phyloP scores from a whole-genome alignment of 2,797 vertebrate species.

The Chiroxiphia lanceolata region DNA sequence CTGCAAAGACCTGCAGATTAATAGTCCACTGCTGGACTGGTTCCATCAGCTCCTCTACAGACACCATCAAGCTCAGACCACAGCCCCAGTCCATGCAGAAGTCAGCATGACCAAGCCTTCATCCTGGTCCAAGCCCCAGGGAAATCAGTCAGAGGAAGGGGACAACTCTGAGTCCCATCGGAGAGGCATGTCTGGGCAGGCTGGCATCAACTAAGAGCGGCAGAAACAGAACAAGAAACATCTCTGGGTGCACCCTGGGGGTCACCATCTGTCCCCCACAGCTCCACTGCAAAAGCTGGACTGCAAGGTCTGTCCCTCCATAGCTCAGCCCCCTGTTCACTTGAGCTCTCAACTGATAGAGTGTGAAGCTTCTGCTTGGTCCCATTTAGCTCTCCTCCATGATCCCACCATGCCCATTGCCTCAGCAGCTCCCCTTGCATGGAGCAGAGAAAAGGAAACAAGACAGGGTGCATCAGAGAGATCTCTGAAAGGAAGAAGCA shows the following conservation, averaged over 20 bases:
- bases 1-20: neutral
- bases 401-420: neutral
- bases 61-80: neutral
- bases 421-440: neutral
- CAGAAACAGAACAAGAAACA: neutral
- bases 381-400: neutral
- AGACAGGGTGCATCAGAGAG: neutral
- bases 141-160: neutral
- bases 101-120: neutral
- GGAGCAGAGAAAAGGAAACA: neutral
- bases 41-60: neutral
- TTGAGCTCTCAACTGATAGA: neutral
- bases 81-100: rapidly evolving
- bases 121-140: neutral
- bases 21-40: neutral
- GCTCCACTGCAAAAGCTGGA: neutral
- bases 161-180: neutral
- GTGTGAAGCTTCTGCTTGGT: neutral
- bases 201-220: neutral
- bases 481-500: neutral
- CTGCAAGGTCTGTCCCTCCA: neutral
- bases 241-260: neutral
- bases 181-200: neutral
- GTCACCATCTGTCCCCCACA: neutral
- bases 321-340: neutral